Percentiles rank a stretch among this genome's conserved stretches.
Evolutionary conservation across 2,888 invertebrate genomes (phyloP).

Genomic region (Slavum lentiscoides): DNA sequence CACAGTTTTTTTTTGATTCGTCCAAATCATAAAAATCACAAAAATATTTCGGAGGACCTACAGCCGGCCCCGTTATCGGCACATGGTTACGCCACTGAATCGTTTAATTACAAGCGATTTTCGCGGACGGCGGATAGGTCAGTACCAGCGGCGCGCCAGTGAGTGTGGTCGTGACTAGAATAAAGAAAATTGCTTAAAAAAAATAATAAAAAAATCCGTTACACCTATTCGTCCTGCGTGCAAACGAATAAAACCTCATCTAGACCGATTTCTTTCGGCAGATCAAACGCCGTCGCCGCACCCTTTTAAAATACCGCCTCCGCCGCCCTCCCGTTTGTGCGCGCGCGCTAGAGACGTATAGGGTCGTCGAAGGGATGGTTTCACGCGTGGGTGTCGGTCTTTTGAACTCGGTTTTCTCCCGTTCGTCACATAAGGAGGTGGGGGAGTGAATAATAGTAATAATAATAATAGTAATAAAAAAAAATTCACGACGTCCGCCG

Average conservation of each 20-base stretch:
- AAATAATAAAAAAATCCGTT: background rate
- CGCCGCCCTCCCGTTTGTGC: background rate
- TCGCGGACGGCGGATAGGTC: background rate
- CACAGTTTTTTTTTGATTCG: too few relatives aligned
- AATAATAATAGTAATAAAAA: too few relatives aligned
- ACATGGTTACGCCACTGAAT: too few relatives aligned
- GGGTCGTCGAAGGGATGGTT: background rate
- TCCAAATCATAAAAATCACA: too few relatives aligned
- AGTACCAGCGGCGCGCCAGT: background rate
- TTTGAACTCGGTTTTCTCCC: background rate
- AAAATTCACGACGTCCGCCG: background rate
- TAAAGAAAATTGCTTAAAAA: background rate
- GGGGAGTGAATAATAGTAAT: conserved; percentile 20
- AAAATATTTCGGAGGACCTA: too few relatives aligned
- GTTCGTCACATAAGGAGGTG: background rate
- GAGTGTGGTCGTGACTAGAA: conserved; percentile 23
- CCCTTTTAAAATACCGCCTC: background rate
- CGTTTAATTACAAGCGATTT: too few relatives aligned
- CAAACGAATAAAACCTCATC: background rate
- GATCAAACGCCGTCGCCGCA: conserved; percentile 5
- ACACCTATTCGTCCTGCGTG: background rate
- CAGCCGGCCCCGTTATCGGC: too few relatives aligned
- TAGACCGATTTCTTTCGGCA: conserved; percentile 33
- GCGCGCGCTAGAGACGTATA: background rate
- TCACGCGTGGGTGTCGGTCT: conserved; percentile 38